These are phyloP conservation scores for Leucopsar rothschildi DNA, from an alignment of 2,113 vertebrate species.

Conservation along the genomic window DNA sequence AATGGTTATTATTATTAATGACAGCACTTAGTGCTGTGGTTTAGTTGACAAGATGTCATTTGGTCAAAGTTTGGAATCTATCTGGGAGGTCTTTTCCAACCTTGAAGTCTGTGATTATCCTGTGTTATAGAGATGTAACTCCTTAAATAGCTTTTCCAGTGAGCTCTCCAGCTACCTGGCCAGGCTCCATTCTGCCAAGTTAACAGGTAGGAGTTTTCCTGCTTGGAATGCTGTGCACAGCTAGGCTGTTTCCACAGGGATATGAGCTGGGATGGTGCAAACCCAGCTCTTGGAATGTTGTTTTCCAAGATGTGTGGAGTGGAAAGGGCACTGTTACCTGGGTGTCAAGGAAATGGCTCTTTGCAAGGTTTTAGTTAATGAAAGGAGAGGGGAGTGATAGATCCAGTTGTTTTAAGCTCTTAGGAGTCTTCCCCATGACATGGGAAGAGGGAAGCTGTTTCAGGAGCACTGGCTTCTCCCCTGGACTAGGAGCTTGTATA, in stretches of 20 bases:
- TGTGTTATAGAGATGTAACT: background rate
- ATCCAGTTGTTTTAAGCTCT: background rate
- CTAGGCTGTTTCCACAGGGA: background rate
- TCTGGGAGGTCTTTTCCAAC: background rate
- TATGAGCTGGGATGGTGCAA: background rate
- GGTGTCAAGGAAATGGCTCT: background rate
- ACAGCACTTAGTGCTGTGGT: background rate
- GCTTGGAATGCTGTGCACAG: background rate
- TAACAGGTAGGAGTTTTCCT: background rate
- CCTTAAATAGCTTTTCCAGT: background rate
- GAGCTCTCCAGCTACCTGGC: background rate
- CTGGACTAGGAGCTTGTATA: rapidly evolving
- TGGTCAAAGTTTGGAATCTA: background rate
- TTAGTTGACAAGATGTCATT: background rate
- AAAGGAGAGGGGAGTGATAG: background rate
- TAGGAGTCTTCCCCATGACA: rapidly evolving
- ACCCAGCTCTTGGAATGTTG: background rate
- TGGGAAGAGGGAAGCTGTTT: background rate
- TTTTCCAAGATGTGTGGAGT: background rate
- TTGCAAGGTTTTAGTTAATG: background rate
- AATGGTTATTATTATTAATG: background rate
- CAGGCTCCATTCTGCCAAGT: background rate
- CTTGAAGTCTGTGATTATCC: background rate
- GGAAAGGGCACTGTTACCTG: background rate
- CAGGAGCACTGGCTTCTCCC: background rate